A percentile compares a stretch with the other conserved stretches of the same genome.
Evolutionary conservation across 2,797 vertebrate genomes (phyloP).

Genomic region (Sebastes matsubarae): DNA sequence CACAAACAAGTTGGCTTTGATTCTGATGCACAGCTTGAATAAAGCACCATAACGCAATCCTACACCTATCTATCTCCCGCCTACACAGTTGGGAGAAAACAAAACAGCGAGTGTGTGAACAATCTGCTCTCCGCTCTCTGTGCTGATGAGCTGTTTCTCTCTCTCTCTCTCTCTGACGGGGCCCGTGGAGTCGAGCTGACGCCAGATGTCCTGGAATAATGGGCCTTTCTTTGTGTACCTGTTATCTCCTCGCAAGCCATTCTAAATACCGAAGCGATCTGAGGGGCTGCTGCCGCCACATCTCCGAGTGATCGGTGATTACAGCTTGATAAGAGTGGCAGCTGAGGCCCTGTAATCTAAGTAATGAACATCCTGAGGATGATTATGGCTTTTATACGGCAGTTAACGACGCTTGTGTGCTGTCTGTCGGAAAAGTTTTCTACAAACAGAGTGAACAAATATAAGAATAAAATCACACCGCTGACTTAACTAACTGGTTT

Average conservation of each 20-base stretch:
- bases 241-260: constrained; percentile 29
- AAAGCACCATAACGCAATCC: constrained; percentile 36
- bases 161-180: constrained; percentile 28
- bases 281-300: background rate
- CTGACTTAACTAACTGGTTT: background rate
- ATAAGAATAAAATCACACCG: background rate
- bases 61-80: constrained; percentile 48
- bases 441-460: background rate
- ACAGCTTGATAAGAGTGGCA: constrained; percentile 6
- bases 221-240: constrained; percentile 49
- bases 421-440: background rate
- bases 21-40: constrained; percentile 19
- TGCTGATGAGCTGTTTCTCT: constrained; percentile 47
- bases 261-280: constrained; percentile 21
- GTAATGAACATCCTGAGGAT: constrained; percentile 17
- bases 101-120: constrained; percentile 54
- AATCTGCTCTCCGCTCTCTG: constrained; percentile 48
- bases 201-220: constrained; percentile 60
- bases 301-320: constrained; percentile 32
- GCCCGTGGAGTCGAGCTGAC: constrained; percentile 13
- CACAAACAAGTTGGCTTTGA: constrained; percentile 24
- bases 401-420: background rate
- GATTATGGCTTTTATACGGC: constrained; percentile 18
- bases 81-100: constrained; percentile 47
- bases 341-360: constrained; percentile 2